A percentile compares a stretch with the other conserved stretches of the same genome.
phyloP scores from a whole-genome alignment of 2,797 vertebrate species.

The Vireo griseus region DNA sequence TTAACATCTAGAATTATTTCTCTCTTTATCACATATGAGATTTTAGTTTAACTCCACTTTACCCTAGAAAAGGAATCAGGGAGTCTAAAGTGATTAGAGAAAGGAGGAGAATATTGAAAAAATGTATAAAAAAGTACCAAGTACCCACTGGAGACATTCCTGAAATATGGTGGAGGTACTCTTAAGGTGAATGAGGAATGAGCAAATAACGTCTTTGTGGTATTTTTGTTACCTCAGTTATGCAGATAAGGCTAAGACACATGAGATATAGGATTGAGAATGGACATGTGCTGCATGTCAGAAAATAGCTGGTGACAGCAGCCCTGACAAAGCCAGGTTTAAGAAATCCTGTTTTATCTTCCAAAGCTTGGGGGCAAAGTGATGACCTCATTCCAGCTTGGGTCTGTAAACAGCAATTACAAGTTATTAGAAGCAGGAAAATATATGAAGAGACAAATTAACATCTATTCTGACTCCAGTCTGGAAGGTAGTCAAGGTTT shows the following conservation, averaged over 20 bases:
- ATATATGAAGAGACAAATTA: not conserved
- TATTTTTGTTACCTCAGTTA: not conserved
- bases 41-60: slow-evolving; percentile 51
- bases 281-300: not conserved
- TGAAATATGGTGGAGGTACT: not conserved
- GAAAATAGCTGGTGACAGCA: not conserved
- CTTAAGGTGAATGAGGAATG: not conserved
- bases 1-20: slow-evolving; percentile 74
- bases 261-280: not conserved
- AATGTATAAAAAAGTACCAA: not conserved
- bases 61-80: not conserved
- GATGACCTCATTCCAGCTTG: not conserved
- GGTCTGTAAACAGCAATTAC: not conserved
- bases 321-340: not conserved
- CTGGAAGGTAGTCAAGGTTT: not conserved
- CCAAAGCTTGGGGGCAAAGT: not conserved
- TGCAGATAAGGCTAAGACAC: not conserved
- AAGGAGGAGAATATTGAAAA: not conserved
- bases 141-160: not conserved
- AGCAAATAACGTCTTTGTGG: not conserved
- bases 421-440: not conserved
- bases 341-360: not conserved
- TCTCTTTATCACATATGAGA: slow-evolving; percentile 65
- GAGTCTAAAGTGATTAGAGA: not conserved
- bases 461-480: not conserved